phyloP scores from a whole-genome alignment of 2,113 vertebrate genomes.

The Phalacrocorax pelagicus region DNA sequence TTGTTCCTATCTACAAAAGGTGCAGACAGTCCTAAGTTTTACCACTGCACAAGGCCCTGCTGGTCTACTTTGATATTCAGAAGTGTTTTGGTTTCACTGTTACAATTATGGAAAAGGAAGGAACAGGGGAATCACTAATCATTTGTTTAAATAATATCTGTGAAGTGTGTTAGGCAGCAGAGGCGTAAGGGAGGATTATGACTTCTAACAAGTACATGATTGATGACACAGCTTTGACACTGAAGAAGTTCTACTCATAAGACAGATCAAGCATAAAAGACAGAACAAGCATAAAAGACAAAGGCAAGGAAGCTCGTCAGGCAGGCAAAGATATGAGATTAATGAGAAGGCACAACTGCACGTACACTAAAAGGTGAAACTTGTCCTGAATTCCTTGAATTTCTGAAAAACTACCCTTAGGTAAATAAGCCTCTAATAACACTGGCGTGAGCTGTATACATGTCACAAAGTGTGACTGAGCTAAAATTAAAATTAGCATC shows the following conservation, averaged over 20 bases:
- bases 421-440: neutral
- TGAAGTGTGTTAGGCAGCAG: neutral
- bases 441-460: neutral
- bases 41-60: neutral
- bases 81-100: neutral
- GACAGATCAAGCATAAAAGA: neutral
- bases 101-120: neutral
- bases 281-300: neutral
- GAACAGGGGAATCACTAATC: neutral
- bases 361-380: fast-evolving
- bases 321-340: neutral
- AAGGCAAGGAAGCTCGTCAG: neutral
- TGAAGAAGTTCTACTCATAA: neutral
- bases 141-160: neutral
- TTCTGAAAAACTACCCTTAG: neutral
- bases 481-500: neutral
- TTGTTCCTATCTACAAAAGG: fast-evolving
- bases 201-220: neutral
- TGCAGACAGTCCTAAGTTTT: neutral
- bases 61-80: neutral
- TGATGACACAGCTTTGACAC: neutral
- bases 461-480: neutral
- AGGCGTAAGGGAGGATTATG: neutral
- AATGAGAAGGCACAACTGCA: neutral
- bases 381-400: neutral